Evolutionary conservation across 1,140 invertebrate genomes (phyloP).

Genomic region (Drosophila bipectinata): DNA sequence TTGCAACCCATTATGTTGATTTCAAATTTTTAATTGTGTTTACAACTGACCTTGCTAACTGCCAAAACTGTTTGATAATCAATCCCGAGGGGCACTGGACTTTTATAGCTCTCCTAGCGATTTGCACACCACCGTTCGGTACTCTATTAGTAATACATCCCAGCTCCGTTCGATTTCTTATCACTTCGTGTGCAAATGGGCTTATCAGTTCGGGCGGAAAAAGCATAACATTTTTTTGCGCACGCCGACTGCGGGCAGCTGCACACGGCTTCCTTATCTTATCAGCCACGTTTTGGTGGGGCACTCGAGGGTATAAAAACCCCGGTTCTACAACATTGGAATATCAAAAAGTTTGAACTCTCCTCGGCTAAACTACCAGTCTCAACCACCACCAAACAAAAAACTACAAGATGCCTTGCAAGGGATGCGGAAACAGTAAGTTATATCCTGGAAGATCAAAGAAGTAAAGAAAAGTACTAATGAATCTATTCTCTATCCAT

Average conservation of each 20-base stretch:
- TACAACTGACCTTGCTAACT: constrained; percentile 1
- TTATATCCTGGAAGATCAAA: not conserved
- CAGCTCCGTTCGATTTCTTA: constrained; percentile 8
- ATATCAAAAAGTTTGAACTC: constrained; percentile 22
- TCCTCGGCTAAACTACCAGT: not conserved
- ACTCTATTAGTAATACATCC: not conserved
- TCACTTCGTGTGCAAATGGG: constrained; percentile 44
- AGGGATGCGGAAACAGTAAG: constrained; percentile 74
- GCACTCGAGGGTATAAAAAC: constrained; percentile 41
- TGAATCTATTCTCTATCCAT: not conserved
- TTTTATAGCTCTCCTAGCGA: constrained; percentile 43
- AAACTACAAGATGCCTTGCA: constrained; percentile 65
- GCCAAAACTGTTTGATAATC: constrained; percentile 23
- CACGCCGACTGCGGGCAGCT: constrained; percentile 39
- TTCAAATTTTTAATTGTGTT: not conserved
- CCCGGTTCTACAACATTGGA: not conserved
- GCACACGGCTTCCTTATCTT: constrained; percentile 63
- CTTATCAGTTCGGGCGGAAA: constrained; percentile 11
- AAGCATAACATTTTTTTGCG: constrained; percentile 35
- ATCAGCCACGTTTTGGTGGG: constrained; percentile 25
- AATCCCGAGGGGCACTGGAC: not conserved
- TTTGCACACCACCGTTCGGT: constrained; percentile 48
- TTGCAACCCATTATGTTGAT: constrained; percentile 65
- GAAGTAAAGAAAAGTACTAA: constrained; percentile 5
- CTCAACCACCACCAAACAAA: not conserved